Conservation (phyloP, 2,797 vertebrate species). For the Loriculus beryllinus region DNA sequence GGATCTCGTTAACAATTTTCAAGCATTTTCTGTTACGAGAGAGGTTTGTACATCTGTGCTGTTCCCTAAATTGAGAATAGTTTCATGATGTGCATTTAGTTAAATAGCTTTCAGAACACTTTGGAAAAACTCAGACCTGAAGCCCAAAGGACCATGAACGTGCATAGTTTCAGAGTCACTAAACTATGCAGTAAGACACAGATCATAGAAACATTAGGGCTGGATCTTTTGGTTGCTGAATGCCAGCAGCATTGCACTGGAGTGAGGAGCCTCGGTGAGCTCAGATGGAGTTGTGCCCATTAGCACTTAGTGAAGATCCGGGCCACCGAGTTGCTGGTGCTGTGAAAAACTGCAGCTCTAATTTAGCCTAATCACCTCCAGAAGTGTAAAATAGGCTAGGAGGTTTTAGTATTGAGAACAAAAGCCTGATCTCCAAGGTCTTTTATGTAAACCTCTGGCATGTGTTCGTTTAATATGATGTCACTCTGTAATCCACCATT, state of each 20-base stretch:
- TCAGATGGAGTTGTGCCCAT: neutral
- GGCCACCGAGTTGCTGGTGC: neutral
- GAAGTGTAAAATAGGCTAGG: neutral
- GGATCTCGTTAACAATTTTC: neutral
- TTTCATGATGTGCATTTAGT: neutral
- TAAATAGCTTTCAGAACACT: neutral
- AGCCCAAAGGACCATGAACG: neutral
- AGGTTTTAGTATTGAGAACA: constrained; percentile 22
- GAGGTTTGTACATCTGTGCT: neutral
- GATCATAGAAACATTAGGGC: neutral
- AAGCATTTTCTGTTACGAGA: neutral
- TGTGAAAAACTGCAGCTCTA: neutral
- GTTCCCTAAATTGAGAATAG: neutral
- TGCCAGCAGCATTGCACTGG: rapidly evolving
- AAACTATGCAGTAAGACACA: neutral
- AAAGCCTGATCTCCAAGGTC: constrained; percentile 37
- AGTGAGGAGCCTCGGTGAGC: neutral
- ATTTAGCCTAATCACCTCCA: neutral
- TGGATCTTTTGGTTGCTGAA: neutral
- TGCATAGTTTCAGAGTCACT: neutral
- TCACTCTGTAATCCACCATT: constrained; percentile 61
- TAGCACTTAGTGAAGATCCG: neutral
- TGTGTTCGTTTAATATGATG: constrained; percentile 58
- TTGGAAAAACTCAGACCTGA: neutral
- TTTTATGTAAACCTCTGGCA: constrained; percentile 62